Evolutionary conservation across 1,140 invertebrate species (phyloP).

Genomic region (Philotrypesis tridentata): DNA sequence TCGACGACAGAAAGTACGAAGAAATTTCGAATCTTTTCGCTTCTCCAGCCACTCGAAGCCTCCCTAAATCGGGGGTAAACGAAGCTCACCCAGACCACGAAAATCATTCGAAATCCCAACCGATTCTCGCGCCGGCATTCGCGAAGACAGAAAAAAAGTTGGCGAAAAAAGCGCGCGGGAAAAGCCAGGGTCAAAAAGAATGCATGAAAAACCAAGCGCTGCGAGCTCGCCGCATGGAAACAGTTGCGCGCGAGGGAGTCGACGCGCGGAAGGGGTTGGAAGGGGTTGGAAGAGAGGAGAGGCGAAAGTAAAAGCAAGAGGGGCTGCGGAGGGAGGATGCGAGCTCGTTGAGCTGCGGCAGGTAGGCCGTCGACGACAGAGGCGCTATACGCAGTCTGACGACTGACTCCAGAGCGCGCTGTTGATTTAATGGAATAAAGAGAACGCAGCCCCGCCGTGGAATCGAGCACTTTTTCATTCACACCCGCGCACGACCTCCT

Average conservation of each 20-base stretch:
- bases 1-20: too few relatives aligned
- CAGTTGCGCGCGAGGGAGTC: background rate
- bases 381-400: conserved; percentile 44
- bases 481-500: background rate
- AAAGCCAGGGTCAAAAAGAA: background rate
- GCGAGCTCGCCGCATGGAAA: background rate
- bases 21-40: too few relatives aligned
- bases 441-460: too few relatives aligned
- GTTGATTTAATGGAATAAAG: conserved; percentile 33
- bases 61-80: too few relatives aligned
- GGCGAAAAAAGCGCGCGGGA: background rate
- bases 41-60: too few relatives aligned
- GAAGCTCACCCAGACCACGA: too few relatives aligned
- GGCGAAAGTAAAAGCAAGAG: background rate
- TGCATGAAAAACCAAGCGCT: too few relatives aligned
- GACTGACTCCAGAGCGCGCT: background rate
- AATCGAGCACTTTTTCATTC: conserved; percentile 7
- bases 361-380: conserved; percentile 53
- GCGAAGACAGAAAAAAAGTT: background rate
- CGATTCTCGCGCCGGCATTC: too few relatives aligned
- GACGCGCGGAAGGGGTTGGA: background rate
- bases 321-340: background rate
- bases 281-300: background rate
- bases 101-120: too few relatives aligned
- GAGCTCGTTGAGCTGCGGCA: conserved; percentile 24